Base-by-base conservation (phyloP, 2,797 vertebrate species). In the Ptychobarbus kaznakovi region DNA sequence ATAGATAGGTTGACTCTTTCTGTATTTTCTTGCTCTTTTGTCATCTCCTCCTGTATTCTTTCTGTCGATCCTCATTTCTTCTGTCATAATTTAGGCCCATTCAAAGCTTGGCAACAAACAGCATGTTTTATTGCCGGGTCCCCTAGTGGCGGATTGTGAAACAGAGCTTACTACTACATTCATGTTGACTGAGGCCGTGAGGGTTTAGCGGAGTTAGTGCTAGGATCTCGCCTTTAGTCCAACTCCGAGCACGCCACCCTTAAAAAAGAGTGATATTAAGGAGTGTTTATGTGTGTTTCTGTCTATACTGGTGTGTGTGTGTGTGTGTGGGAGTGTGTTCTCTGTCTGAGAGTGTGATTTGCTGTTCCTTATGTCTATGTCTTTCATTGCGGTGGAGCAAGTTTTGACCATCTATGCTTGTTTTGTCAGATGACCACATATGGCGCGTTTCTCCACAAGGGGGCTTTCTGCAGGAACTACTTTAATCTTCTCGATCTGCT, bases 381-480 rank as follows among this genome's bases (percentile, higher is more conserved):
- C 46, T 18, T 53, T 22, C 12, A 9, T 32, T 68, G 18, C 56
- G 16, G 69, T 73, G 40, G 70, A 74, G 16, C 11, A 86, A 3
- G 35, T 7, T 84, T 89, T 88, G 72, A 82, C 53, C 35, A 16
- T 69, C 38, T 69, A 11, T 11, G 42, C 22, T 82, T 81, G 86
- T 86, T 93, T 93, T 92, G 61, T 86, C 94, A 99, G 98, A 98
- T 99, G 97, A 98, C 97, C 4, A 98, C 98, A n/a, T 99, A 97
- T 68, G 98, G 98, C 92, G 98, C 98, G 7, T 97, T 99, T 93
- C 96, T 99, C 90, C 98, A 99, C 94, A 98, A 99, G 94, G 98
- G 98, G 80, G 98, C 98, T 58, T 99, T 99, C 95, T 99, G 98
- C 93, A 96, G 98, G 91, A 99, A 99, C 93, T 99, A 98, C 93